Conservation (phyloP, 2,113 vertebrate species). For the Morone saxatilis region DNA sequence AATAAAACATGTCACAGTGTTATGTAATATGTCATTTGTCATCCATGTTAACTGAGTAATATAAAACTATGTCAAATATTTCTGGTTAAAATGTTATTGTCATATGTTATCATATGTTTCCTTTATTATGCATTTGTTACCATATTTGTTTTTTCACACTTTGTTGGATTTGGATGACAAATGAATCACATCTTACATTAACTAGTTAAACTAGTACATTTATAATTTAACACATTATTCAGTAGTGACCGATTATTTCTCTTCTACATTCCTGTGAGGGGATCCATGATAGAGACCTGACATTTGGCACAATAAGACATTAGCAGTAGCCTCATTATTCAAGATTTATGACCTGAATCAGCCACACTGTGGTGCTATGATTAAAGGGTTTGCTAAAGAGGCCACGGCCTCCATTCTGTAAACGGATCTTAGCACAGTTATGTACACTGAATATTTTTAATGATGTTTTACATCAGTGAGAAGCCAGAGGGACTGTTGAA, state of each 20-base stretch:
- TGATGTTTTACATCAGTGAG: neutral
- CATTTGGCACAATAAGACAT: slow-evolving; percentile 10
- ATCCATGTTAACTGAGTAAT: neutral
- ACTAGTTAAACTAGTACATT: neutral
- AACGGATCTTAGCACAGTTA: neutral
- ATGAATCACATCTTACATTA: neutral
- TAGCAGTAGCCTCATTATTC: slow-evolving; percentile 4
- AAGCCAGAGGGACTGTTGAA: neutral
- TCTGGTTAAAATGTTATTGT: neutral
- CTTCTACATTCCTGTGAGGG: neutral
- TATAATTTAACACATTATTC: neutral
- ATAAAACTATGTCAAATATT: neutral
- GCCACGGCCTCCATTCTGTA: slow-evolving; percentile 13
- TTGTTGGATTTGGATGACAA: neutral
- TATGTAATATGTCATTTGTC: neutral
- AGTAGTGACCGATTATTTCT: neutral
- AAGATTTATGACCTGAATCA: slow-evolving; percentile 17
- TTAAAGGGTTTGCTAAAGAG: slow-evolving; percentile 6
- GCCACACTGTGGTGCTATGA: slow-evolving; percentile 23
- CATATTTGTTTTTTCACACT: neutral
- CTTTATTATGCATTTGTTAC: neutral
- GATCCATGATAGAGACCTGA: slow-evolving; percentile 1
- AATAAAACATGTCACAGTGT: neutral
- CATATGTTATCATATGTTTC: no score
- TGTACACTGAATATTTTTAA: neutral